Percentiles rank a stretch among this genome's conserved stretches.
Evolutionary conservation across 1,140 invertebrate species (phyloP).

Genomic region (Triops cancriformis): DNA sequence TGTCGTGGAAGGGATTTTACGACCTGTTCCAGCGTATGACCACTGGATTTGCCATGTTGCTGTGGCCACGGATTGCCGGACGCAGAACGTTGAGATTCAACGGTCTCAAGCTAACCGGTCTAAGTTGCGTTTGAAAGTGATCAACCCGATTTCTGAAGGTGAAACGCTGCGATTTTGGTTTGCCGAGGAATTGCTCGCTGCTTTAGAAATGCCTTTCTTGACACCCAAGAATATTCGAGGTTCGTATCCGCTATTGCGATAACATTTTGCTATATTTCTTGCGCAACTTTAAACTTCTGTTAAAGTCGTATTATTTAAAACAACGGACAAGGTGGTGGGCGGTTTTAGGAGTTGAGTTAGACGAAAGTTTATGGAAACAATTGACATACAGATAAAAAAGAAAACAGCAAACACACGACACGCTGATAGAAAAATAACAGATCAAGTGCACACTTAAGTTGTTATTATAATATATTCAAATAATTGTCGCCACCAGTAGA

Average conservation of each 20-base stretch:
- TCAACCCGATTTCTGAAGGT: constrained; percentile 44
- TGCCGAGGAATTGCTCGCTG: constrained; percentile 56
- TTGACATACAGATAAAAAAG: too few species aligned
- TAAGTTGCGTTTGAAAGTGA: constrained; percentile 34
- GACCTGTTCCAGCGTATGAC: neutral
- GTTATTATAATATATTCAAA: too few species aligned
- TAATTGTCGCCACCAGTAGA: too few species aligned
- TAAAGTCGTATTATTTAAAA: neutral
- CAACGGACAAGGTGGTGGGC: too few species aligned
- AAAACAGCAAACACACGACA: too few species aligned
- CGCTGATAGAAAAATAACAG: too few species aligned
- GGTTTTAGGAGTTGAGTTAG: too few species aligned
- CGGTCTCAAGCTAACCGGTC: constrained; percentile 2
- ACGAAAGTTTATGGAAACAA: too few species aligned
- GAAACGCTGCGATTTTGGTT: constrained; percentile 72
- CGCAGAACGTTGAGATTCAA: constrained; percentile 22
- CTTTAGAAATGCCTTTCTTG: constrained; percentile 66
- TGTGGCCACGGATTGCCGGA: constrained; percentile 23
- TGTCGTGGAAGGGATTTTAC: neutral
- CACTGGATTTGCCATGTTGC: constrained; percentile 5
- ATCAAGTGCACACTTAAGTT: too few species aligned
- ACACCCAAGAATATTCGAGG: constrained; percentile 70
- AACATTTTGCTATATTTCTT: too few species aligned
- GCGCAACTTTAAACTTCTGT: neutral
- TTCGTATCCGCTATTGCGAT: constrained; percentile 37